phyloP scores from a whole-genome alignment of 2,888 invertebrate genomes.

The Papilio elwesi region DNA sequence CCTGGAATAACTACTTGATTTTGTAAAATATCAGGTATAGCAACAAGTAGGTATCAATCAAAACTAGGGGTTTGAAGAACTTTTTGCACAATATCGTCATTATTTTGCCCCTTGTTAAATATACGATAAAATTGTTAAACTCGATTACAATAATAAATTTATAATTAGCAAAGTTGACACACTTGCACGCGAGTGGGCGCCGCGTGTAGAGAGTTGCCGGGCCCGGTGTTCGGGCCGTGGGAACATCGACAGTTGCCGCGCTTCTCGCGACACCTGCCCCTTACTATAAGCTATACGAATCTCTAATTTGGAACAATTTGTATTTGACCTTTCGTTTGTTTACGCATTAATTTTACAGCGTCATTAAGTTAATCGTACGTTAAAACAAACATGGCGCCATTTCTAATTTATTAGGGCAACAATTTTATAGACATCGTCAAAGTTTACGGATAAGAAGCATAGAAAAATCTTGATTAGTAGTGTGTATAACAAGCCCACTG shows the following conservation, averaged over 20 bases:
- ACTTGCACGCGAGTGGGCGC: constrained; percentile 60
- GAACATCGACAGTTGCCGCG: constrained; percentile 78
- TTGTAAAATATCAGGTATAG: no score
- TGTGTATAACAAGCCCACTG: no score
- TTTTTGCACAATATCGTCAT: not conserved
- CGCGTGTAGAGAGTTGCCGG: constrained; percentile 34
- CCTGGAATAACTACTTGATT: no score
- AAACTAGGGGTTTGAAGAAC: constrained; percentile 42
- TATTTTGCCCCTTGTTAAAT: constrained; percentile 15
- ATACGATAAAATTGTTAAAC: constrained; percentile 16
- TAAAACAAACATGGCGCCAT: not conserved
- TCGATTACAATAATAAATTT: constrained; percentile 57
- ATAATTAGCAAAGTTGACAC: constrained; percentile 79
- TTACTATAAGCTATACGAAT: constrained; percentile 72
- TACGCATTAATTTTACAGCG: constrained; percentile 40
- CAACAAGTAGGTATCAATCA: constrained; percentile 26
- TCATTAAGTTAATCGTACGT: not conserved
- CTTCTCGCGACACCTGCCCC: constrained; percentile 66
- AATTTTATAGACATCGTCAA: not conserved
- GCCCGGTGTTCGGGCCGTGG: constrained; percentile 79
- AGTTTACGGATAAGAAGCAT: not conserved
- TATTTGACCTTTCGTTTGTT: constrained; percentile 66
- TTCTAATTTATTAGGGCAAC: not conserved
- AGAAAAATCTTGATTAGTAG: not conserved
- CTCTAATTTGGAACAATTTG: constrained; percentile 74